Conservation (phyloP, 2,797 vertebrate species). For the Florisuga fusca region DNA sequence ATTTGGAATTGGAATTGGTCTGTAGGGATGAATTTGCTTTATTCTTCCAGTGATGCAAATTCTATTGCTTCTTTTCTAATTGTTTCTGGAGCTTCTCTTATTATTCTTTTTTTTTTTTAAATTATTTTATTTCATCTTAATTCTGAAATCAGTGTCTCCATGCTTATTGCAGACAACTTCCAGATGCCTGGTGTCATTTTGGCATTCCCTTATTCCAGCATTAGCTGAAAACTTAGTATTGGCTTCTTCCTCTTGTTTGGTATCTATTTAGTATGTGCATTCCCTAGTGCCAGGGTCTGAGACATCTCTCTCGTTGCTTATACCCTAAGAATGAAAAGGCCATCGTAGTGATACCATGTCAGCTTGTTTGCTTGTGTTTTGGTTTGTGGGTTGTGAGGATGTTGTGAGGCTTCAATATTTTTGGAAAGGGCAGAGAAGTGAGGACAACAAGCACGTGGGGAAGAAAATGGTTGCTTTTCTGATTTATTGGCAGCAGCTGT, state of each 20-base stretch:
- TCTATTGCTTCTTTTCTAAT: not conserved
- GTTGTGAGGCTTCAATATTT: not conserved
- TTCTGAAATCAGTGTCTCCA: not conserved
- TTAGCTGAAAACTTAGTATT: not conserved
- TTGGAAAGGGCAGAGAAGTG: not conserved
- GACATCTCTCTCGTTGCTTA: not conserved
- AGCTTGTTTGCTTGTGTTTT: not conserved
- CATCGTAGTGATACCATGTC: not conserved
- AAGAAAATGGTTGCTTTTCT: not conserved
- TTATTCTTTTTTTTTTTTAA: not conserved
- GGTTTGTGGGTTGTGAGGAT: not conserved
- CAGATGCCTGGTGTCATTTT: not conserved
- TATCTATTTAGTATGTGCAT: not conserved
- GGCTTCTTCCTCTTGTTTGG: not conserved
- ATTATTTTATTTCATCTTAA: not conserved
- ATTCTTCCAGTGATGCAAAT: not conserved
- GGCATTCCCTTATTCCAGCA: not conserved
- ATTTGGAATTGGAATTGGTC: constrained; percentile 14
- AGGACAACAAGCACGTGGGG: not conserved
- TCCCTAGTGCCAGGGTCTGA: not conserved
- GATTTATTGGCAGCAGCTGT: not conserved
- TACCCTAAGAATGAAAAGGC: not conserved
- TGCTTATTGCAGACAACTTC: not conserved
- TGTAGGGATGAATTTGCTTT: not conserved
- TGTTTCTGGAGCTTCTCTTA: not conserved